phyloP scores from a whole-genome alignment of 1,140 invertebrate genomes.

The Phocides pigmalion region DNA sequence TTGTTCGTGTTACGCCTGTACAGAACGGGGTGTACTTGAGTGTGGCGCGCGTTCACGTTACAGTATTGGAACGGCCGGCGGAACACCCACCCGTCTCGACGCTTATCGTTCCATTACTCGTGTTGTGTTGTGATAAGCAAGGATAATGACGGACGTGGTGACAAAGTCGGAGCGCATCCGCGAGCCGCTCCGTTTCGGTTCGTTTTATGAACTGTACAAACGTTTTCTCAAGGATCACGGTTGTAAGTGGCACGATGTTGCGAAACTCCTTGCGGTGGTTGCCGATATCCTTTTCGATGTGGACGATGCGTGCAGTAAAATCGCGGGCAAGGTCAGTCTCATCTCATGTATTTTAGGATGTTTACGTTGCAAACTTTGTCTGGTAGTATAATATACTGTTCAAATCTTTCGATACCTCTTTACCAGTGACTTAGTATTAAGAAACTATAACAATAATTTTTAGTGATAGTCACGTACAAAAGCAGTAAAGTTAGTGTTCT shows the following conservation, averaged over 20 bases:
- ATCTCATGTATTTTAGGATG: constrained; percentile 23
- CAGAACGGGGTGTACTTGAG: constrained; percentile 33
- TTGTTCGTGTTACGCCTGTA: constrained; percentile 29
- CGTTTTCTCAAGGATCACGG: constrained; percentile 76
- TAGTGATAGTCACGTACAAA: too few species aligned
- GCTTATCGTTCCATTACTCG: constrained; percentile 31
- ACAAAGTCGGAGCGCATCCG: constrained; percentile 60
- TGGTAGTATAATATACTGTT: not conserved
- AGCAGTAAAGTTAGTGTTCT: too few species aligned
- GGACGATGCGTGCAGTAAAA: constrained; percentile 65
- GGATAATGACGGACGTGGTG: constrained; percentile 62
- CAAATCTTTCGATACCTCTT: not conserved
- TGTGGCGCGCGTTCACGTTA: constrained; percentile 39
- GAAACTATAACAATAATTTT: too few species aligned
- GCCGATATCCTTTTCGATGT: constrained; percentile 79
- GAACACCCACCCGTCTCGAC: constrained; percentile 54
- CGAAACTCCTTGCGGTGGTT: constrained; percentile 70
- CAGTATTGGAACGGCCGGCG: constrained; percentile 66
- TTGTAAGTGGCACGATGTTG: constrained; percentile 78
- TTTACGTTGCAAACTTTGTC: constrained; percentile 17
- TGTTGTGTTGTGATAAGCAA: constrained; percentile 48
- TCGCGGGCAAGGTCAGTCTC: constrained; percentile 73
- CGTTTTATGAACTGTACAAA: constrained; percentile 74
- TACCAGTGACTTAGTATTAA: not conserved
- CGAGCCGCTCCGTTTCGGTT: constrained; percentile 59